Evolutionary conservation across 2,888 invertebrate genomes (phyloP).

Genomic region (Corythucha ciliata): DNA sequence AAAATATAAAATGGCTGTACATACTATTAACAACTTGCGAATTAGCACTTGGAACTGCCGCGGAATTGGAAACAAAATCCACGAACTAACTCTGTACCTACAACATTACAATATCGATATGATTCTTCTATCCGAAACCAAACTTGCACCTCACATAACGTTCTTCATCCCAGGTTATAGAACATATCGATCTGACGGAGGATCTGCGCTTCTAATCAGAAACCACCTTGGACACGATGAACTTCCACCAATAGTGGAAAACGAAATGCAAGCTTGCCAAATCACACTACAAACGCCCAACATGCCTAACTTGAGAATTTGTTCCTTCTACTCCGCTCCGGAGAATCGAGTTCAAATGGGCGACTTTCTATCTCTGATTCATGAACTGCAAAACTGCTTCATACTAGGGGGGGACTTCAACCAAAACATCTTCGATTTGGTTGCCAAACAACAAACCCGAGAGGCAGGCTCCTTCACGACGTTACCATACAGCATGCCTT

Average conservation of each 20-base stretch:
- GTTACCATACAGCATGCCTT: not conserved
- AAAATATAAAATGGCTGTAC: not conserved
- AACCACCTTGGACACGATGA: conserved; percentile 1
- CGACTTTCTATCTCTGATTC: not conserved
- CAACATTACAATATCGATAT: not conserved
- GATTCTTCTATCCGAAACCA: conserved; percentile 1
- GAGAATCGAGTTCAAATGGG: conserved; percentile 7
- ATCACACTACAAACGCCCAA: not conserved
- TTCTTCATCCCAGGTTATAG: not conserved
- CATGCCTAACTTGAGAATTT: conserved; percentile 4
- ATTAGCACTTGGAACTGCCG: conserved; percentile 11
- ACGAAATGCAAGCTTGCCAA: conserved; percentile 10
- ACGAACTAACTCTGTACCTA: not conserved
- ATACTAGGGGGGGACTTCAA: conserved; percentile 4
- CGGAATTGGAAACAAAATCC: not conserved
- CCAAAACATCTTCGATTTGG: conserved; percentile 14
- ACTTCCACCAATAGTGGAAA: conserved; percentile 7
- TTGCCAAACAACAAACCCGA: conserved; percentile 9
- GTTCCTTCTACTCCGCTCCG: conserved; percentile 14
- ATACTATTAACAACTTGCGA: not conserved
- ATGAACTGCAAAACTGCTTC: not conserved
- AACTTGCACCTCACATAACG: conserved; percentile 5
- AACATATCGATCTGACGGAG: not conserved
- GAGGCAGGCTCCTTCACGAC: conserved; percentile 4
- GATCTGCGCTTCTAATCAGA: conserved; percentile 9